These are phyloP conservation scores for Mesocricetus auratus DNA, from an alignment of 2,113 vertebrate genomes.

Conservation along the genomic window DNA sequence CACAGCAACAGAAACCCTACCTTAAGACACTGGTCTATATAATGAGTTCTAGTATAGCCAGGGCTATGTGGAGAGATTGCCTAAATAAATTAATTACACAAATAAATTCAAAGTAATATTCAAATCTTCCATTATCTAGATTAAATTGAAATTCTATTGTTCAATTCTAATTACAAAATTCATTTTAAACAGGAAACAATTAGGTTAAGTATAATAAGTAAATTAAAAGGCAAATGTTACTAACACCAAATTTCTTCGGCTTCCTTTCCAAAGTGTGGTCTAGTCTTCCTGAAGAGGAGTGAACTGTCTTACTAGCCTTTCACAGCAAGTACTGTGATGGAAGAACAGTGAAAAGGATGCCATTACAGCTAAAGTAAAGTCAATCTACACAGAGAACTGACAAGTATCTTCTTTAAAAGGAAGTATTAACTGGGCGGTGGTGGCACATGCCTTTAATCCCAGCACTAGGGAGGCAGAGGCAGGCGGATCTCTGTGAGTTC, in stretches of 20 bases:
- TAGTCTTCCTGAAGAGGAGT: neutral
- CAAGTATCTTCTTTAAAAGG: neutral
- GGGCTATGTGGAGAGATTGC: neutral
- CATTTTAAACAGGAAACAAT: conserved; percentile 43
- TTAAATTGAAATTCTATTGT: conserved; percentile 10
- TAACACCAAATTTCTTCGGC: neutral
- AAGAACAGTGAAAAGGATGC: conserved; percentile 23
- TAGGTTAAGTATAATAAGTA: conserved; percentile 19
- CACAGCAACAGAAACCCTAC: neutral
- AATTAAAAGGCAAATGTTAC: neutral
- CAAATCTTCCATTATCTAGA: conserved; percentile 7
- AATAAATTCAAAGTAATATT: conserved; percentile 52
- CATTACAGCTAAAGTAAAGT: neutral
- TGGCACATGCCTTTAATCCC: no score
- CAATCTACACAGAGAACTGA: neutral
- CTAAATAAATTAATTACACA: neutral
- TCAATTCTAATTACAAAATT: conserved; percentile 55
- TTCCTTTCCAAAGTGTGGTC: conserved; percentile 7
- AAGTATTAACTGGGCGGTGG: no score
- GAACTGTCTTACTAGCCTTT: neutral
- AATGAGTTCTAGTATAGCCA: neutral
- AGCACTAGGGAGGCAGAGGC: no score
- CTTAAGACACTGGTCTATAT: neutral
- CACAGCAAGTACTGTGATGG: neutral
- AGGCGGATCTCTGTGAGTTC: no score